Evolutionary conservation across 2,113 vertebrate genomes (phyloP).

Genomic region (Ciconia boyciana): DNA sequence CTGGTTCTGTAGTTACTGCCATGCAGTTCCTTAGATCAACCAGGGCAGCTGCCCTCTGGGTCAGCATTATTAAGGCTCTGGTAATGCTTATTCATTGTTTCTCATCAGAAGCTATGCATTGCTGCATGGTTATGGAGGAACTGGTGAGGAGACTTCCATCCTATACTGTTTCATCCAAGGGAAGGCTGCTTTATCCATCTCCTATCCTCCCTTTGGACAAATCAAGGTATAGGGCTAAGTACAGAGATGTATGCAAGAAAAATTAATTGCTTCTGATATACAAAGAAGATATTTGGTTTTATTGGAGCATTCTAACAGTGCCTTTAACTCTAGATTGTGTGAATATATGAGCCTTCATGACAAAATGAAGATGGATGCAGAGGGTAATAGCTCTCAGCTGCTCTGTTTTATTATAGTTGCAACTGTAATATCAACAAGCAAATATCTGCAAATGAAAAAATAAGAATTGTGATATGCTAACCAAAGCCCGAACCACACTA

Average conservation of each 20-base stretch:
- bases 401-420: not conserved
- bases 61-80: not conserved
- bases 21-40: not conserved
- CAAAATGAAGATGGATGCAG: not conserved
- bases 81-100: not conserved
- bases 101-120: not conserved
- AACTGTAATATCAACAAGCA: not conserved
- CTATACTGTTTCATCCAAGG: not conserved
- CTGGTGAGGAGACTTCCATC: not conserved
- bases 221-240: not conserved
- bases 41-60: not conserved
- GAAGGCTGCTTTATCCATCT: not conserved
- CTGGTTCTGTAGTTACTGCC: not conserved
- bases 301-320: not conserved
- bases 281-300: not conserved
- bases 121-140: not conserved
- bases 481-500: not conserved
- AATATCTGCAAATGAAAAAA: not conserved
- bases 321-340: not conserved
- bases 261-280: not conserved
- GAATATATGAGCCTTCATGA: not conserved
- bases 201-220: not conserved
- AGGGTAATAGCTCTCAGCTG: not conserved
- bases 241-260: not conserved
- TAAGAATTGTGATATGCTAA: not conserved